Evolutionary conservation across 2,113 vertebrate genomes (phyloP), one percentile per base, ranked within the genome.

Genomic region (Pongo pygmaeus): DNA sequence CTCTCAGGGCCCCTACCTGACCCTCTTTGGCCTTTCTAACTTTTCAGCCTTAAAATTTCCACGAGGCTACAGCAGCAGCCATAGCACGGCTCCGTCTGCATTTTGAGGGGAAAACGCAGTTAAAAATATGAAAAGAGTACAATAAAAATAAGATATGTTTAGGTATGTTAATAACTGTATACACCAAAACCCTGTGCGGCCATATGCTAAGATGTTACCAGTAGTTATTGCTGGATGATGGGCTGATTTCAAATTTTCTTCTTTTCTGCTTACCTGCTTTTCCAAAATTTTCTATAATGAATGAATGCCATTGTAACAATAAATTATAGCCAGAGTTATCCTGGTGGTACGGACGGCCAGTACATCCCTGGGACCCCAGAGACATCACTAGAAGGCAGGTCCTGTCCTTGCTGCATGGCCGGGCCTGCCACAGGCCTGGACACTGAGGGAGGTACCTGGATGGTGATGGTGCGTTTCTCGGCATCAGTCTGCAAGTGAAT

Each of bases 401-500:
- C 10, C 14, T 6, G 0, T 5, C 40, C 16, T 50, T 32, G 35
- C n/a, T 5, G 14, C 14, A 6, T 30, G 75, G 40, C 75, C 14
- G 16, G 74, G 83, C 32, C 74, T 16, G 3, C 35, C 8, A 2
- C 11, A 8, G 0, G 2, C 32, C 22, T 11, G 59, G n/a, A 48
- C 20, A 27, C 1, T 14, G 17, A 23, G 38, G 55, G 72, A 83
- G 4, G 5, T 98, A 99, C 99, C 99, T 99, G 99, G 97, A 99
- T 99, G 3, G 99, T 99, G 98, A 99, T 98, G 93, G 99, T 99
- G 97, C 99, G 99, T 95, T 99, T 99, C 13, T 98, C 89, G 0
- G 98, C 52, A 35, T 99, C 99, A 0, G 99, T 99, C 99, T 99
- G 99, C 96, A 99, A 98, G 84, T 99, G 99, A 96, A 99, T 99